Base-by-base conservation (phyloP, 2,113 vertebrate genomes). In the Hiodon alosoides region DNA sequence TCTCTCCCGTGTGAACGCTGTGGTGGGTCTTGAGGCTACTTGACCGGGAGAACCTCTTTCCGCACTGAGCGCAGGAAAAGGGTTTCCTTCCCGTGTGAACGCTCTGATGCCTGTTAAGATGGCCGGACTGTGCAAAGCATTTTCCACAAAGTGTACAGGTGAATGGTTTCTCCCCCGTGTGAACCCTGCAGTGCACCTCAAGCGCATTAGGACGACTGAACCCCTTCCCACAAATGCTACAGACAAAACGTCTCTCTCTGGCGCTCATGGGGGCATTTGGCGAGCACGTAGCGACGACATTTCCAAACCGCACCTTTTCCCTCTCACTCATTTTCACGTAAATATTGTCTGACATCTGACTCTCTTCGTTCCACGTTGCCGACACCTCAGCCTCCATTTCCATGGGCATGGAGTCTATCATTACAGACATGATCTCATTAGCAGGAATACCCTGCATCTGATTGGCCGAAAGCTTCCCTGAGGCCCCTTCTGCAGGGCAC, bases 11-110 rank as follows among this genome's bases (percentile, higher is more conserved):
- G 70, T 83, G 75, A 48, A 82, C 80, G 76, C 83, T 88, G 77
- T 85, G 81, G 48, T 88, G 86, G 31, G 86, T 81, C 73, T 81
- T 85, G 9, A 88, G 82, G 77, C 87, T 88, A 77, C 86, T 87
- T 59, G 87, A 83, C 11, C 87, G 86, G 67, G 87, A 87, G 72
- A 88, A 88, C 46, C 77, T 77, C 0, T 84, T 72, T 50, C 48
- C 77, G 75, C 86, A 88, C 70, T 82, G 4, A 1, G 78, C 50
- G 78, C 87, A 88, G 67, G 76, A 77, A 80, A 83, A 88, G 0
- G 87, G 87, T 55, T 82, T 79, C 75, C 83, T 86, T 2, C 85
- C 87, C 0, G 57, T 66, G 7, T 73, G 55, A 47, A 72, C 86
- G 51, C 87, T 86, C n/a, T 5, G 65, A 71, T 88, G 87, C 69